Percentiles rank a stretch among this genome's conserved stretches.
Conservation (phyloP, 53 echinoderm and acorn worm species). For the Luidia sarsii region DNA sequence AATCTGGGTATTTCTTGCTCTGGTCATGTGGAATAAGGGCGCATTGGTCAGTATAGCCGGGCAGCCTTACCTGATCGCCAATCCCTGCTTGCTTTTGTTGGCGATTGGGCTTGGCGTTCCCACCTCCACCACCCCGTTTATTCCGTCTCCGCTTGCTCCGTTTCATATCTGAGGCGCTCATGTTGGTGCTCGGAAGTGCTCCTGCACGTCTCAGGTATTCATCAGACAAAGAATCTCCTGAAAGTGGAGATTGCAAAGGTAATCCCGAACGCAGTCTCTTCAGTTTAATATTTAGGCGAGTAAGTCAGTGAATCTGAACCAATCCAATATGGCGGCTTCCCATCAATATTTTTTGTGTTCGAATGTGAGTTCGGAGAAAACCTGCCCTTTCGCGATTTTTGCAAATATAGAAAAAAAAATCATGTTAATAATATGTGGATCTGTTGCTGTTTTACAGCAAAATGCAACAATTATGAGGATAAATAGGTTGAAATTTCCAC, state of each 20-base stretch:
- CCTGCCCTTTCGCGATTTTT: too few relatives aligned
- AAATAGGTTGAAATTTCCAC: background rate
- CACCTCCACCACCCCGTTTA: slow-evolving; percentile 90
- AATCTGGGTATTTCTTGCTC: too few relatives aligned
- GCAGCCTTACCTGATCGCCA: slow-evolving; percentile 79
- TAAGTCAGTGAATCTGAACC: slow-evolving; percentile 11
- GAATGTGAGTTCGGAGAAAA: background rate
- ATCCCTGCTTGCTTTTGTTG: slow-evolving; percentile 57
- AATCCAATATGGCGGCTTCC: slow-evolving; percentile 60
- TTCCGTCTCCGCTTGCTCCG: slow-evolving; percentile 90
- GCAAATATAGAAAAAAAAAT: too few relatives aligned
- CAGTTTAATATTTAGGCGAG: background rate
- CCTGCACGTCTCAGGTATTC: slow-evolving; percentile 28
- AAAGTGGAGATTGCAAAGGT: background rate
- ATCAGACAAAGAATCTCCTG: background rate
- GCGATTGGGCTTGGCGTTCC: slow-evolving; percentile 57
- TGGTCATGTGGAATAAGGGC: too few relatives aligned
- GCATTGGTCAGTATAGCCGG: too few relatives aligned
- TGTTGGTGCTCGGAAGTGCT: slow-evolving; percentile 43
- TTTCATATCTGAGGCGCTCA: slow-evolving; percentile 96
- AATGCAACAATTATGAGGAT: background rate
- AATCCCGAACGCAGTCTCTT: background rate
- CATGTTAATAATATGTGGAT: too few relatives aligned
- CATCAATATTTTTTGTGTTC: slow-evolving; percentile 29
- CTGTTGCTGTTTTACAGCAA: too few relatives aligned